Percentiles rank a stretch among this genome's conserved stretches.
These are phyloP conservation scores for Sycon ciliatum DNA, from an alignment of 37 sponge, comb jelly and placozoan species.

Conservation along the genomic window DNA sequence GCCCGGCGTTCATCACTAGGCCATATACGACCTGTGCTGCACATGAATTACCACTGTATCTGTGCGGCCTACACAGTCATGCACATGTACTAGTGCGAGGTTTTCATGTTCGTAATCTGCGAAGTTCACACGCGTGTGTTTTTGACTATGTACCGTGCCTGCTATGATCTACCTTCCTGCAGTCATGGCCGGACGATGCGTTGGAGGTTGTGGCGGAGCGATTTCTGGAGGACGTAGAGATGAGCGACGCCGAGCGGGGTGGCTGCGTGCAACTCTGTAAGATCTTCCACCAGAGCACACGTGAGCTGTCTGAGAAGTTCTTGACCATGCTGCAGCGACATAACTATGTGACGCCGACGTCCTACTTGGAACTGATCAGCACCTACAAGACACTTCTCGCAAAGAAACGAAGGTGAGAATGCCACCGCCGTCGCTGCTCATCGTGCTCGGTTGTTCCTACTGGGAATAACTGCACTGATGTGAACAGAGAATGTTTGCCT, in stretches of 20 bases:
- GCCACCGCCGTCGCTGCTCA: background rate
- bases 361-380: slow-evolving; percentile 91
- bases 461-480: too few relatives aligned
- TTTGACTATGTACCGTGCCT: background rate
- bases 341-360: slow-evolving; percentile 97
- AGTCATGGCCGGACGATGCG: slow-evolving; percentile 98
- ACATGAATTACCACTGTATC: too few relatives aligned
- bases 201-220: slow-evolving; percentile 84
- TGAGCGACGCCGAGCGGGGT: slow-evolving; percentile 50
- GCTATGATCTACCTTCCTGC: background rate
- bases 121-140: too few relatives aligned
- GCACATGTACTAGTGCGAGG: too few relatives aligned
- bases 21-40: too few relatives aligned
- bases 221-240: slow-evolving; percentile 87
- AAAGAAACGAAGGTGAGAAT: slow-evolving; percentile 66
- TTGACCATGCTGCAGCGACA: slow-evolving; percentile 64
- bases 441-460: background rate
- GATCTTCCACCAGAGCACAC: slow-evolving; percentile 78
- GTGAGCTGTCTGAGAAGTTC: slow-evolving; percentile 62
- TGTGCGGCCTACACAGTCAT: too few relatives aligned
- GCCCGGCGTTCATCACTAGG: too few relatives aligned
- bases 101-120: too few relatives aligned
- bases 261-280: slow-evolving; percentile 89
- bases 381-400: slow-evolving; percentile 87
- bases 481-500: background rate